A percentile compares a stretch with the other conserved stretches of the same genome.
These are phyloP conservation scores for Parotocinclus haroldoi DNA, from an alignment of 2,797 vertebrate species.

Conservation along the genomic window DNA sequence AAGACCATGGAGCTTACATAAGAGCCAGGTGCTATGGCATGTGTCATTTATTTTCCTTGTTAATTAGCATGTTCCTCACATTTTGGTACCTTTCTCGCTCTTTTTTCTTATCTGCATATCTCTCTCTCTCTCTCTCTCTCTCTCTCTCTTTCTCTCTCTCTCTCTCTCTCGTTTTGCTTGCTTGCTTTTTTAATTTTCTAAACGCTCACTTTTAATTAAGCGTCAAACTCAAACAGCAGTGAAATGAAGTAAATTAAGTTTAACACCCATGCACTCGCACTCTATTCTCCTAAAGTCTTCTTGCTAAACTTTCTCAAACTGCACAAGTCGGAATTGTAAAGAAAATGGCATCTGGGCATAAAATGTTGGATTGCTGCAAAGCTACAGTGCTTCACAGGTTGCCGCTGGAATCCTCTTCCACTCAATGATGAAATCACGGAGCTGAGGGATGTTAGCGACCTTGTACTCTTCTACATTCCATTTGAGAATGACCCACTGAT, in stretches of 20 bases:
- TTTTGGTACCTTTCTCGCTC: constrained; percentile 51
- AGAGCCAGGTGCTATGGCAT: constrained; percentile 57
- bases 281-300: constrained; percentile 9
- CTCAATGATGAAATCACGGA: no score
- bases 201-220: constrained; percentile 76
- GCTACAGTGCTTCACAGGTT: no score
- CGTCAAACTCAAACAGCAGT: constrained; percentile 57
- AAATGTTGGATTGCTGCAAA: no score
- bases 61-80: constrained; percentile 62
- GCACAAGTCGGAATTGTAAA: neutral
- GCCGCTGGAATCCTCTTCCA: no score
- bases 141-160: constrained; percentile 41
- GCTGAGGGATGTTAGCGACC: no score
- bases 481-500: no score
- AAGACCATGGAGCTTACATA: constrained; percentile 17
- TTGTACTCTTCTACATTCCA: no score
- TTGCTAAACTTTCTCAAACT: constrained; percentile 7
- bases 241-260: constrained; percentile 63
- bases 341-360: no score
- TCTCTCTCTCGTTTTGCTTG: constrained; percentile 43
- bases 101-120: constrained; percentile 38
- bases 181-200: constrained; percentile 65
- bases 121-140: constrained; percentile 20
- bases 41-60: constrained; percentile 56
- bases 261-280: constrained; percentile 24